Evolutionary conservation across 2,797 vertebrate species (phyloP).

Genomic region (Adelosebastes latens): DNA sequence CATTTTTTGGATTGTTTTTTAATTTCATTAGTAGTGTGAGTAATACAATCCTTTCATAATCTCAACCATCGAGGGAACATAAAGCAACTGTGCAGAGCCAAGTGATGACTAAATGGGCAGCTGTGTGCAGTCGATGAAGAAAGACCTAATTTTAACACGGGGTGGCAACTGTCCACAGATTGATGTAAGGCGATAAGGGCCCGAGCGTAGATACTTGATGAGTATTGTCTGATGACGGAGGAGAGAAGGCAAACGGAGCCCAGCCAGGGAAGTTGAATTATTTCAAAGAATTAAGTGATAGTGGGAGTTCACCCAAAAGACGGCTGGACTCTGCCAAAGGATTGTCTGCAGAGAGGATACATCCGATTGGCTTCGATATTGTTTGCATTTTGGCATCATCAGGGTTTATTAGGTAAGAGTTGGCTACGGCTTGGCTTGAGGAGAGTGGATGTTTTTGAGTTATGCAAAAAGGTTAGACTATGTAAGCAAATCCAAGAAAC

Average conservation of each 20-base stretch:
- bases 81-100: not conserved
- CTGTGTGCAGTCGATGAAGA: conserved; percentile 22
- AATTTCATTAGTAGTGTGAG: not conserved
- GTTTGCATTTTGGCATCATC: conserved; percentile 32
- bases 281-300: conserved; percentile 28
- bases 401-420: conserved; percentile 55
- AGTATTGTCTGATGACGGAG: conserved; percentile 47
- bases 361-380: conserved; percentile 35
- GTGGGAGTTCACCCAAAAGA: conserved; percentile 25
- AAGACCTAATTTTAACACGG: conserved; percentile 36
- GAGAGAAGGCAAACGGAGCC: not conserved
- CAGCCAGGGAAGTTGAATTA: not conserved
- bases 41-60: not conserved
- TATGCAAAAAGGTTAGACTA: conserved; percentile 30
- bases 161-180: conserved; percentile 36
- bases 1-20: not conserved
- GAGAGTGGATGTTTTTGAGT: not conserved
- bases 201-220: conserved; percentile 22
- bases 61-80: not conserved
- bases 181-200: conserved; percentile 53
- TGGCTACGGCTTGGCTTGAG: conserved; percentile 23
- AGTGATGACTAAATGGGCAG: conserved; percentile 26
- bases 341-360: conserved; percentile 28
- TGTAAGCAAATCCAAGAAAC: not conserved
- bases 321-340: conserved; percentile 5